A percentile compares a stretch with the other conserved stretches of the same genome.
phyloP scores from a whole-genome alignment of 2,113 vertebrate genomes.

The Xenopus laevis region DNA sequence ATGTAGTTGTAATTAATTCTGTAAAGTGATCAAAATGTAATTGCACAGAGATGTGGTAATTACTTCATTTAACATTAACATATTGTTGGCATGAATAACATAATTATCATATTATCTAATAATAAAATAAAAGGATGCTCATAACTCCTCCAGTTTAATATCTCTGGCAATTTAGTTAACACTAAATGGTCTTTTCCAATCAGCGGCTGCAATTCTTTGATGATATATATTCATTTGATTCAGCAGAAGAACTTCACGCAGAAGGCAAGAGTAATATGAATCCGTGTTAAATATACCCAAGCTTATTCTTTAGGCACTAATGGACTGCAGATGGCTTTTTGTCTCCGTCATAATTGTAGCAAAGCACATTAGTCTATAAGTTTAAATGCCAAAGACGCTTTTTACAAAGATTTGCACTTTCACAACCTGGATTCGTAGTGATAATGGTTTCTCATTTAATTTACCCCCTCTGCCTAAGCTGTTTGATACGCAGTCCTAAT shows the following conservation, averaged over 20 bases:
- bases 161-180: too few relatives aligned
- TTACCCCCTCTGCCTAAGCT: constrained; percentile 56
- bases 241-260: constrained; percentile 39
- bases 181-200: too few relatives aligned
- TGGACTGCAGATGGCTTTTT: constrained; percentile 55
- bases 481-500: constrained; percentile 56
- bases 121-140: too few relatives aligned
- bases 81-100: too few relatives aligned
- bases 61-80: too few relatives aligned
- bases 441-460: constrained; percentile 57
- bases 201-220: too few relatives aligned
- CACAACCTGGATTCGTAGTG: constrained; percentile 46
- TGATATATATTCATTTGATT: constrained; percentile 22
- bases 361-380: constrained; percentile 58
- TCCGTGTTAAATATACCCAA: constrained; percentile 54
- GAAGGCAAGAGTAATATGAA: constrained; percentile 53
- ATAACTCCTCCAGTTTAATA: too few relatives aligned
- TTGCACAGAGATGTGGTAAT: too few relatives aligned
- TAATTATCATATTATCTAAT: too few relatives aligned
- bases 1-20: too few relatives aligned
- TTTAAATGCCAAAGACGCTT: constrained; percentile 57
- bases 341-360: constrained; percentile 54
- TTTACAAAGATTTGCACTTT: constrained; percentile 55
- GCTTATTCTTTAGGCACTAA: constrained; percentile 53
- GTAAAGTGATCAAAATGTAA: too few relatives aligned